Evolutionary conservation across 1,140 invertebrate species (phyloP).

Genomic region (Orchestia grillus): DNA sequence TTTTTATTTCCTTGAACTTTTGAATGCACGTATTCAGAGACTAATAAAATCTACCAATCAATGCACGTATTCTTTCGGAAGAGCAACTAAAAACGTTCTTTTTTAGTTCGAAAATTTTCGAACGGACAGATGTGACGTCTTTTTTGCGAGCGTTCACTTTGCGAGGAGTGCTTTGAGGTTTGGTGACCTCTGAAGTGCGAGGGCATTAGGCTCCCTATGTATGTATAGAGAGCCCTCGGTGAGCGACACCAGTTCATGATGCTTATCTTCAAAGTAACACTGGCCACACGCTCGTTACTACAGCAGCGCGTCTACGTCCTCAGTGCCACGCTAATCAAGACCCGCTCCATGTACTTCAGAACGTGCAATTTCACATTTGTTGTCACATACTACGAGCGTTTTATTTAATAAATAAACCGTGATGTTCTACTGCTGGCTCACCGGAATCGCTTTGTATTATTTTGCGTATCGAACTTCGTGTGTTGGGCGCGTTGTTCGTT

Average conservation of each 20-base stretch:
- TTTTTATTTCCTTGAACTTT: no score
- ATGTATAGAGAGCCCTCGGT: background rate
- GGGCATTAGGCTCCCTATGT: background rate
- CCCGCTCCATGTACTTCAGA: background rate
- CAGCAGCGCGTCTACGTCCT: background rate
- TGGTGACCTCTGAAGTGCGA: background rate
- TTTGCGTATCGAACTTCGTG: background rate
- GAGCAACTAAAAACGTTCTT: no score
- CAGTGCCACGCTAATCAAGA: background rate
- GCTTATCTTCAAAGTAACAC: constrained; percentile 8
- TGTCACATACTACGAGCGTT: background rate
- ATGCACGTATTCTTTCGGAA: no score
- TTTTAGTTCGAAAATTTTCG: background rate
- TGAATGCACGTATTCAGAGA: no score
- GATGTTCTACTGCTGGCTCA: background rate
- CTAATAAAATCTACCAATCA: no score
- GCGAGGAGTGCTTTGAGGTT: background rate
- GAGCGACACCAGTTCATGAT: background rate
- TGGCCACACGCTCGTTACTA: background rate
- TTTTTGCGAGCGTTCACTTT: background rate
- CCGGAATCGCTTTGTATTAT: background rate
- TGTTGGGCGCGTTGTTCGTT: background rate
- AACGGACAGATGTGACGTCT: background rate
- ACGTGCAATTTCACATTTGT: background rate
- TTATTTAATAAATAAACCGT: background rate